Evolutionary conservation across 2,888 invertebrate genomes (phyloP), one percentile per base, ranked within the genome.

Genomic region (Oasisia sp.): DNA sequence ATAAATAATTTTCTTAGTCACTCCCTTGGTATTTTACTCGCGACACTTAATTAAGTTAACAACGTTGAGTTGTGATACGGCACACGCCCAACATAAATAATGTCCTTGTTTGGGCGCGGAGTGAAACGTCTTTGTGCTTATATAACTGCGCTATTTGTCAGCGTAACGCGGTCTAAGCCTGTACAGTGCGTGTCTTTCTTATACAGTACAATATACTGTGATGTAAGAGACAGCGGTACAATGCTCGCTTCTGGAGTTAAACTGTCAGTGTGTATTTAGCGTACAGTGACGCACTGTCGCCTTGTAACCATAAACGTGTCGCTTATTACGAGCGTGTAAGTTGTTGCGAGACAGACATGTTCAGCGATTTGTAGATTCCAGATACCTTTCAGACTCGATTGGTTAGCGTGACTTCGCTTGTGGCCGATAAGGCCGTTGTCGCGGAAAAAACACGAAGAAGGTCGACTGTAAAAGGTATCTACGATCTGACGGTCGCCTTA

Each of bases 301-400:
- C 74, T 7, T 74, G 74, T 74, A 74, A 74, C 74, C 74, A 74
- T n/a, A 74, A 74, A 74, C 74, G 74, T 74, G 74, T 74, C 74
- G 19, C 27, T 74, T 74, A 74, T 74, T 74, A 74, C 50, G 12
- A 50, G 50, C 50, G 50, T 19, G 74, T 74, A 19, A 74, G 74
- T 74, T 74, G 74, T 74, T 74, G 19, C 74, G 19, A 74, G 74
- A 19, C 74, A 27, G 74, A 7, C 74, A 5, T 27, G 74, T 74
- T 74, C 74, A 27, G 27, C 19, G 27, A 74, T 7, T 27, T 74
- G 74, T 74, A 74, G 74, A 27, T 74, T 74, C 74, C n/a, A 74
- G 74, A 74, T 74, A 19, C 74, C 74, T 74, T 74, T 74, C 74
- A 74, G 74, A 19, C 74, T 19, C 74, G 7, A n/a, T 74, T 74